Evolutionary conservation across 2,888 invertebrate species (phyloP).

Genomic region (Lochmaea capreae): DNA sequence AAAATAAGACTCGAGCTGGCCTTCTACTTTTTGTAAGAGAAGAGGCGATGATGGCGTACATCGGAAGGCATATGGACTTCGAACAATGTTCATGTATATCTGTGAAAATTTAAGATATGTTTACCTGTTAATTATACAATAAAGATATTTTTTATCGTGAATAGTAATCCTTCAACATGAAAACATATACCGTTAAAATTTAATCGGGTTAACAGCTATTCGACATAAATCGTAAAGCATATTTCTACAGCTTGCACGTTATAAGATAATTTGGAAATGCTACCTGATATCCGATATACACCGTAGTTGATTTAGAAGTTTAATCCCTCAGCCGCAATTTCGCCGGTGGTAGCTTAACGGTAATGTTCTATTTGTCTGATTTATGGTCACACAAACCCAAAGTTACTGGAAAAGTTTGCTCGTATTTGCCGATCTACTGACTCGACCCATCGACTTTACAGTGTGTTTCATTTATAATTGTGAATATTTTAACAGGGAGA

Average conservation of each 20-base stretch:
- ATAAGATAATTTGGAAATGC: conserved; percentile 32
- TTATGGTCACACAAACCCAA: conserved; percentile 30
- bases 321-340: conserved; percentile 38
- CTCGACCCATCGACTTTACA: background rate
- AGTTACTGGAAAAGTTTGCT: conserved; percentile 31
- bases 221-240: conserved; percentile 24
- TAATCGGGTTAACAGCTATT: conserved; percentile 2
- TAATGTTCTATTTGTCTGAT: conserved; percentile 35
- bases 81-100: no score
- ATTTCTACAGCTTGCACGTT: conserved; percentile 18
- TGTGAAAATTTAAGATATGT: no score
- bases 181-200: background rate
- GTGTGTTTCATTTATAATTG: background rate
- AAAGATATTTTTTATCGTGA: background rate
- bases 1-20: no score
- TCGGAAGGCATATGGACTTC: no score
- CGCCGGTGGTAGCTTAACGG: conserved; percentile 35
- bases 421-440: conserved; percentile 23
- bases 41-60: no score
- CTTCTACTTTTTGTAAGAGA: no score
- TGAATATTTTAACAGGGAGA: background rate
- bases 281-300: conserved; percentile 27
- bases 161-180: background rate
- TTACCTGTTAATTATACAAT: no score
- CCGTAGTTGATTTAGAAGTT: conserved; percentile 38